Conservation (phyloP, 1,140 invertebrate species). For the Procambarus clarkii region DNA sequence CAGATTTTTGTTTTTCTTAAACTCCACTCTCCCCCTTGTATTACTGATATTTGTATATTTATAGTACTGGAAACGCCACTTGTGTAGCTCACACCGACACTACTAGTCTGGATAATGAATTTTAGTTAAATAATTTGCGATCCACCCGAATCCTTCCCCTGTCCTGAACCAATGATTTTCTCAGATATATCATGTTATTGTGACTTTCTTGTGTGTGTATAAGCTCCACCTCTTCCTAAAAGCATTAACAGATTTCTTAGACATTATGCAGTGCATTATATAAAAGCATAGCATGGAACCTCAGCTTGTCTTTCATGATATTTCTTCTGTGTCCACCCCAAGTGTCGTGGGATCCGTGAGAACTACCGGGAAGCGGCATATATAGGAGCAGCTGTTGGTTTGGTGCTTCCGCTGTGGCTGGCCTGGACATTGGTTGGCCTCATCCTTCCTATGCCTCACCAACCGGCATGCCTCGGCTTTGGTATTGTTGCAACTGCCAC, state of each 20-base stretch:
- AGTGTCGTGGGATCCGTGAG: constrained; percentile 87
- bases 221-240: no score
- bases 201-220: no score
- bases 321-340: constrained; percentile 62
- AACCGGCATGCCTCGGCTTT: constrained; percentile 77
- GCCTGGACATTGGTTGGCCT: constrained; percentile 85
- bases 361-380: constrained; percentile 94
- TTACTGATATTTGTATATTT: no score
- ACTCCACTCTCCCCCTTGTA: no score
- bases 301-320: background rate
- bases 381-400: constrained; percentile 89
- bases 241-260: background rate
- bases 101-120: no score
- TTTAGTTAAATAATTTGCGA: no score
- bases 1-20: no score
- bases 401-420: constrained; percentile 90
- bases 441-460: constrained; percentile 79
- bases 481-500: constrained; percentile 88
- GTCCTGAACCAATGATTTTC: no score
- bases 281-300: background rate
- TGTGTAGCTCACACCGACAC: no score
- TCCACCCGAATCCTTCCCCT: no score
- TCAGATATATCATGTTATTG: no score
- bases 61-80: no score
- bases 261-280: background rate